Base-by-base conservation (phyloP, 2,888 invertebrate species). In the Meganola albula region DNA sequence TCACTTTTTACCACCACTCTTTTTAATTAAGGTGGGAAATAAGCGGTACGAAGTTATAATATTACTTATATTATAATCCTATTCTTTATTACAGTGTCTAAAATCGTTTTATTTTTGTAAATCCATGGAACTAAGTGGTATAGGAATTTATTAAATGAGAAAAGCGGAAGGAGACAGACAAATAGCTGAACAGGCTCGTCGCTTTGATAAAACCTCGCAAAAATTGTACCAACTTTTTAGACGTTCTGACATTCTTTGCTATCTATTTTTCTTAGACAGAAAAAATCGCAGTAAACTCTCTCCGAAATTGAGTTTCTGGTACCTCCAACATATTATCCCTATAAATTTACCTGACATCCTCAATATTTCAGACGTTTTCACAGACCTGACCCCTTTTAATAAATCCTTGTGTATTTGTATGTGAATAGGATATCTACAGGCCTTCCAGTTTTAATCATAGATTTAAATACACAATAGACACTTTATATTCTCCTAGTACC, bases 311-410 rank as follows among this genome's bases (percentile, higher is more conserved):
- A 74, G 72, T 67, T 73, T 55, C 67, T 69, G 62, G 57, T 72
- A 65, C 66, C 63, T 70, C 64, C 69, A 76, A 80, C 71, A 75
- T 80, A 84, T 84, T 79, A 79, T 76, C 62, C 72, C 80, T 72
- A 84, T 84, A 84, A 82, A 82, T 84, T 83, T 68, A 73, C 74
- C 73, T 74, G 78, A 84, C 80, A 61, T 74, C 68, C 59, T 70
- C 75, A 76, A 84, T 84, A 82, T 82, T 80, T 83, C 76, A 80
- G 71, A 64, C 69, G 78, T 77, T 80, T 80, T 78, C 76, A 75
- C 73, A 70, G 60, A 66, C 66, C 68, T 74, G 64, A 68, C 73
- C 75, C 73, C 71, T 72, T 76, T 74, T 77, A 74, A 83, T 79
- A 82, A 79, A 80, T 79, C 69, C 71, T 59, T 47, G 47, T 53